Conservation (phyloP, 37 sponge, comb jelly and placozoan genomes). For the Eunapius fragilis region DNA sequence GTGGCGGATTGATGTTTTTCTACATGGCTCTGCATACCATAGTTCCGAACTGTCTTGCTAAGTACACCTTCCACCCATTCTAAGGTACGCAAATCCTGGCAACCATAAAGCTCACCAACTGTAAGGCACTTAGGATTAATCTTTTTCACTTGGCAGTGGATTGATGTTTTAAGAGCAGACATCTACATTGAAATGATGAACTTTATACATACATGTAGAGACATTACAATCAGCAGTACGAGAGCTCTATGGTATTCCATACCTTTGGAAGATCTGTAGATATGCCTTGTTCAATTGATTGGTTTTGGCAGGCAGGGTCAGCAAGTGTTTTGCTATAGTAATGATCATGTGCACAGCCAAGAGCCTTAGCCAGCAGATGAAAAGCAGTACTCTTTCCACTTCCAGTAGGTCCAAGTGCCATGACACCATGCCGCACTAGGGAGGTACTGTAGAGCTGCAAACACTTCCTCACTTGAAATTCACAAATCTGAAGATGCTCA, state of each 20-base stretch:
- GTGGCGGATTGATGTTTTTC: background rate
- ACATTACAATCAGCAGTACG: too few species aligned
- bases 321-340: constrained; percentile 6
- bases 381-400: constrained; percentile 71
- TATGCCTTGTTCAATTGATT: background rate
- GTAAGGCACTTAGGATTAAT: constrained; percentile 73
- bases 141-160: constrained; percentile 42
- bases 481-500: constrained; percentile 10
- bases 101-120: constrained; percentile 67
- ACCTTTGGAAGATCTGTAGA: background rate
- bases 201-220: background rate
- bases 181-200: background rate
- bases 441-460: constrained; percentile 66
- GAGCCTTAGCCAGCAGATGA: constrained; percentile 62
- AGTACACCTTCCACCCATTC: constrained; percentile 78
- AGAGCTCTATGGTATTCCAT: background rate
- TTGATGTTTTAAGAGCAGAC: background rate
- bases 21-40: background rate
- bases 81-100: constrained; percentile 41
- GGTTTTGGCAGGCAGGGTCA: background rate
- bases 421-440: constrained; percentile 76
- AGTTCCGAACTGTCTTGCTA: constrained; percentile 37
- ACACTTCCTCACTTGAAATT: constrained; percentile 49
- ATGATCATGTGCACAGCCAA: constrained; percentile 24
- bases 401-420: constrained; percentile 78